Base-by-base conservation (phyloP, 1,140 invertebrate genomes). In the Ditylenchus dipsaci region DNA sequence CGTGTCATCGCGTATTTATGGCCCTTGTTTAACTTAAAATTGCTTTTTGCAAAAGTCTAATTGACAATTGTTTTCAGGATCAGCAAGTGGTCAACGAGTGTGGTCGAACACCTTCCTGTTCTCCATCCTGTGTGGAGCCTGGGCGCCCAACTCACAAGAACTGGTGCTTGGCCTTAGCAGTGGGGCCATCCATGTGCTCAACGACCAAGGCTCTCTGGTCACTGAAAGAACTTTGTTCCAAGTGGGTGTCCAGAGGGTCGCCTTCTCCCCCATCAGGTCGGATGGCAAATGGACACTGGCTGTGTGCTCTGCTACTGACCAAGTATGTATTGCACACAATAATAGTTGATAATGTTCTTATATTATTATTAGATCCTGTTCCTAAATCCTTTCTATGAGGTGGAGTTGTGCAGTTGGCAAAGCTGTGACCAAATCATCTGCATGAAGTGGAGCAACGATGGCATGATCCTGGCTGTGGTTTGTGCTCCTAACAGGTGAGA, bases 31-130 rank as follows among this genome's bases (percentile, higher is more conserved):
- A n/a, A n/a, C n/a, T n/a, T n/a, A n/a, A n/a, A n/a, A n/a, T n/a
- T n/a, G n/a, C n/a, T n/a, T n/a, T n/a, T n/a, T n/a, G n/a, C n/a
- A n/a, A n/a, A n/a, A n/a, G n/a, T n/a, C n/a, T n/a, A n/a, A n/a
- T n/a, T n/a, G n/a, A n/a, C n/a, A n/a, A n/a, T n/a, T n/a, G n/a
- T 73, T 73, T 74, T 33, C 64, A 75, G 73, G 93, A 0, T 96
- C 93, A 0, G 93, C 97, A 61, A 92, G 91, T 3, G 95, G 95
- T 0, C 94, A 97, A 83, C 86, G 95, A 0, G 96, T 97, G 84
- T 98, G 95, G 95, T 96, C 93, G 5, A 94, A 93, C 21, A 94
- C 95, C 90, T 85, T 97, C 30, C 91, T 95, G 78, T 90, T 91
- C 15, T 90, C 89, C 29, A 95, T 97, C 75, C 93, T 91, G 0